These are phyloP conservation scores for Malthinus seriepunctatus DNA, from an alignment of 2,888 invertebrate genomes.

Conservation along the genomic window DNA sequence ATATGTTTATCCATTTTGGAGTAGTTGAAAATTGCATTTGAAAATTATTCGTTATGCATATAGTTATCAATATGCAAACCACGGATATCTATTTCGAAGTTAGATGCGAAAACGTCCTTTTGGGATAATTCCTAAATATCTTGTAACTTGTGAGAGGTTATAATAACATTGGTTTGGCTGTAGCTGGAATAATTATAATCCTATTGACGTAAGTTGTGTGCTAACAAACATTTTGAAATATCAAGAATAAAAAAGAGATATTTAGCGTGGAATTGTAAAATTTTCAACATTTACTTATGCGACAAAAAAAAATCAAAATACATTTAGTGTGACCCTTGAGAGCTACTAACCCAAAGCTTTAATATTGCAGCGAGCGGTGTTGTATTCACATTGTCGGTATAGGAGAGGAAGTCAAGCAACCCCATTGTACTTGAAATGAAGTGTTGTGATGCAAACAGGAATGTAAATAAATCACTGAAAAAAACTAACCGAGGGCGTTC, in stretches of 20 bases:
- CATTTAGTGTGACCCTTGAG: constrained; percentile 12
- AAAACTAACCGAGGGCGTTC: constrained; percentile 4
- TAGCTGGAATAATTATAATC: no score
- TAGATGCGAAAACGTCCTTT: no score
- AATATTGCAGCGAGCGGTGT: constrained; percentile 12
- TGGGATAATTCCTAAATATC: no score
- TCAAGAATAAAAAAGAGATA: not conserved
- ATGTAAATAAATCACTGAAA: constrained; percentile 24
- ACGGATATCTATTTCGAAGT: no score
- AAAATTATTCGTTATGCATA: no score
- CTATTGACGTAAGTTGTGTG: no score
- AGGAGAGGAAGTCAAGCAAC: constrained; percentile 14
- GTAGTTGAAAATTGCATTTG: no score
- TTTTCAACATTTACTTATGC: constrained; percentile 12
- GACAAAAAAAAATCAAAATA: constrained; percentile 15
- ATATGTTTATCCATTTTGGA: no score
- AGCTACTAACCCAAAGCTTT: constrained; percentile 6
- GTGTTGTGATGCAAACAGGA: constrained; percentile 23
- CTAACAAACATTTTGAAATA: no score
- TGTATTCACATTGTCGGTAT: constrained; percentile 11
- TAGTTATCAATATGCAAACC: no score
- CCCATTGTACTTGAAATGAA: constrained; percentile 21
- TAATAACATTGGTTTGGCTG: no score
- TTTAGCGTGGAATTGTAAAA: constrained; percentile 6
- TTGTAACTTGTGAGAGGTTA: no score